Base-by-base conservation (phyloP, 1,140 invertebrate genomes). In the Charaxes varanes region DNA sequence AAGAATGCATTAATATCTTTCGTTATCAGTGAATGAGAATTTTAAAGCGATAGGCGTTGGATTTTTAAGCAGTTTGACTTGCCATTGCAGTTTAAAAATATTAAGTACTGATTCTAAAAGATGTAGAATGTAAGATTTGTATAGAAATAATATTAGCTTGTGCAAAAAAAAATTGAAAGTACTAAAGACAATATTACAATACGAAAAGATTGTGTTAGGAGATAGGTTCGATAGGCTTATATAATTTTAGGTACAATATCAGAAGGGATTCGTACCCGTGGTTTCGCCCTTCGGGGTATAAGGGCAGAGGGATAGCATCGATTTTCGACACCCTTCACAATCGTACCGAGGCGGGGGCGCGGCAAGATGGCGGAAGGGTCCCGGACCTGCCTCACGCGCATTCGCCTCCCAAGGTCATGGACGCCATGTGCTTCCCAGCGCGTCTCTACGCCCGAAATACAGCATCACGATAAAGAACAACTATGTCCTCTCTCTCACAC, bases 361-460 rank as follows among this genome's bases (percentile, higher is more conserved):
- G 60, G 42, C 58, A 77, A 80, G 64, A 80, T 74, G 68, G 70
- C 70, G 62, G 61, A 61, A 33, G 40, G 45, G 42, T 53, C 56
- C 69, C 62, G 60, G 73, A 82, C 78, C 78, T 82, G 61, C 76
- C 78, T 78, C 78, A 82, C 56, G 65, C 67, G 56, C 64, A 53
- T 49, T 61, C 56, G 46, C 52, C 44, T 34, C 30, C 57, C 73
- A 79, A 82, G 78, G 78, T 82, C 78, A 73, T 56, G 71, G 59
- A 40, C 61, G 52, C 59, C 74, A 67, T 69, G 62, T 65, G 69
- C 37, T 59, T 16, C 47, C 55, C 57, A 46, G 42, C 47, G 50
- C 60, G 54, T 57, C 45, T 53, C 56, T 61, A 48, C 48, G 46
- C 63, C 64, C 65, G 53, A 72, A 80, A 77, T 78, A 81, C 63